phyloP scores from a whole-genome alignment of 2,113 vertebrate species.

The Alethe diademata region DNA sequence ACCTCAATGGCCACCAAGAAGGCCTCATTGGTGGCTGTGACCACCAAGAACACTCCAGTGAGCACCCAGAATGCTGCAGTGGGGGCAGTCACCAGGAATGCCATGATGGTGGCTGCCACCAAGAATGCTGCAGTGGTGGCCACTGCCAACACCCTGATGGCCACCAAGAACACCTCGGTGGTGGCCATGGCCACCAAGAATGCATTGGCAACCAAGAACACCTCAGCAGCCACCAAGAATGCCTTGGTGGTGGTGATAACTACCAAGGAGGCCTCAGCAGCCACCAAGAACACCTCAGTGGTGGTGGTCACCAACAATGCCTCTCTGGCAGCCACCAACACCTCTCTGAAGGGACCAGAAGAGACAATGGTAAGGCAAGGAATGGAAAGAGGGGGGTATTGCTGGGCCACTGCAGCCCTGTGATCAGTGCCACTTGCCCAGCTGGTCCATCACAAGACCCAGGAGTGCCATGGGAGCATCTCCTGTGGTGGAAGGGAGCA shows the following conservation, averaged over 20 bases:
- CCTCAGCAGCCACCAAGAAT: background rate
- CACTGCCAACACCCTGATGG: background rate
- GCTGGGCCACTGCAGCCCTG: background rate
- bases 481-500: background rate
- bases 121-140: too few relatives aligned
- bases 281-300: background rate
- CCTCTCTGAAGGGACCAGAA: background rate
- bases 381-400: fast-evolving
- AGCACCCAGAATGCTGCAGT: background rate
- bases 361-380: background rate
- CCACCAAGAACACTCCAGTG: background rate
- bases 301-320: background rate
- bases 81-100: background rate
- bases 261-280: background rate
- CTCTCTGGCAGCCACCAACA: background rate
- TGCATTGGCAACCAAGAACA: background rate
- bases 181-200: background rate
- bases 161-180: background rate
- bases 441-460: fast-evolving
- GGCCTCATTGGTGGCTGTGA: background rate
- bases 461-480: background rate
- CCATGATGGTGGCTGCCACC: too few relatives aligned
- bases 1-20: background rate
- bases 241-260: background rate
- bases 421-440: fast-evolving